Evolutionary conservation across 2,113 vertebrate species (phyloP).

Genomic region (Potamarius usumacintae): DNA sequence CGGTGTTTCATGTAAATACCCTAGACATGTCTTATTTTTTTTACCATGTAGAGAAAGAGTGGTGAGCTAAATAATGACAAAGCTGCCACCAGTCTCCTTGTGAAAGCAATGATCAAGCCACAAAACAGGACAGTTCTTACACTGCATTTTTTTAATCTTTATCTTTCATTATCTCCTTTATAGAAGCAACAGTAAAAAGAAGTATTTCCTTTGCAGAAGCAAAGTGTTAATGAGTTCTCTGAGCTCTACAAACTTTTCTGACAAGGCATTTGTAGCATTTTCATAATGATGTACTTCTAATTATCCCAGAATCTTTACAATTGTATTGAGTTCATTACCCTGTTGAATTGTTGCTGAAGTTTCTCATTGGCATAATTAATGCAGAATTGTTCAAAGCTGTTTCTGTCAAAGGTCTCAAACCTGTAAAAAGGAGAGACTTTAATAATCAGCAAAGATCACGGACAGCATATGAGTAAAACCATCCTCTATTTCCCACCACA

Average conservation of each 20-base stretch:
- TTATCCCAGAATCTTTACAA: background rate
- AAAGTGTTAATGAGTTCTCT: background rate
- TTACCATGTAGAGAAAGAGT: background rate
- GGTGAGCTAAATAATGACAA: background rate
- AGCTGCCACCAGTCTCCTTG: background rate
- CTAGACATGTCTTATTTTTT: too few species aligned
- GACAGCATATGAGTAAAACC: rapidly evolving
- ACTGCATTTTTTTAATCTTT: background rate
- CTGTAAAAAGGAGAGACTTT: constrained; percentile 55
- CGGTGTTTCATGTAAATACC: too few species aligned
- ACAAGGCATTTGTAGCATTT: background rate
- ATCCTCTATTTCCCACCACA: constrained; percentile 47
- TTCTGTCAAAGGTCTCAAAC: constrained; percentile 79
- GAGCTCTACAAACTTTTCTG: background rate
- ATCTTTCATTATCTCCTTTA: background rate
- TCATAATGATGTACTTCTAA: background rate
- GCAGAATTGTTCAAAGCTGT: constrained; percentile 84
- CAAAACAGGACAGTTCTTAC: background rate
- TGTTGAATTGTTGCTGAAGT: constrained; percentile 80
- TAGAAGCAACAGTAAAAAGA: too few species aligned
- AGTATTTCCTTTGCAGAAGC: background rate
- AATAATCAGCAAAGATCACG: background rate
- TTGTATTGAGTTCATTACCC: constrained; percentile 58
- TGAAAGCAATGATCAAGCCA: background rate
- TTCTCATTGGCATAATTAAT: constrained; percentile 84